Evolutionary conservation across 2,797 vertebrate species (phyloP), one percentile per base, ranked within the genome.

Genomic region (Aldrovandia affinis): DNA sequence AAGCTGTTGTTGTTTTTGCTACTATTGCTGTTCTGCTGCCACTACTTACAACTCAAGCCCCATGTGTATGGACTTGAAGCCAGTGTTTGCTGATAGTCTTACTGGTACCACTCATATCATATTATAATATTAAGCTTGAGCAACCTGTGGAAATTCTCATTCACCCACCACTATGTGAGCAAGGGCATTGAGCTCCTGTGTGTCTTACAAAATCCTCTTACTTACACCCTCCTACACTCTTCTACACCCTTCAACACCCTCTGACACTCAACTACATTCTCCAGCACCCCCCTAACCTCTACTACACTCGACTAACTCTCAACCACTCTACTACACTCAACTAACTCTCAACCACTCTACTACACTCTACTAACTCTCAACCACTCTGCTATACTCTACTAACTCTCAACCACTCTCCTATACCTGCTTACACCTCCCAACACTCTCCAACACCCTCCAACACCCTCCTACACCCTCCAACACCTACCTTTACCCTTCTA

Each of bases 51-150:
- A 68, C 33, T 61, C 6, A 61, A 54, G 47, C 70, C 50, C 47
- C 61, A 73, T 77, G n/a, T 65, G 55, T 18, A 81, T 39, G 4
- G 55, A 85, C 84, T 77, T 73, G 30, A 73, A 68, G 44, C n/a
- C 61, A 70, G 28, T 82, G 81, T 28, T 77, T 54, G 15, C 33
- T 57, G 70, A 55, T 68, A 30, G 80, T 80, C 83, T 81, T 33
- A 33, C 70, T 81, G 79, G 61, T 81, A 85, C 18, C 65, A 33
- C 20, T 57, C 18, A 30, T 1, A 6, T 22, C 30, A 68, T 0
- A 30, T 33, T 68, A 68, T 22, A 68, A 68, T 0, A 30, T 33
- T 68, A 68, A 30, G 33, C 30, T 18, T 39, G 30, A 70, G 33
- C 65, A 36, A 2, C 3, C 61, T 30, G 61, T 30, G 61, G 61